Evolutionary conservation across 2,113 vertebrate genomes (phyloP).

Genomic region (Pontoporia blainvillei): DNA sequence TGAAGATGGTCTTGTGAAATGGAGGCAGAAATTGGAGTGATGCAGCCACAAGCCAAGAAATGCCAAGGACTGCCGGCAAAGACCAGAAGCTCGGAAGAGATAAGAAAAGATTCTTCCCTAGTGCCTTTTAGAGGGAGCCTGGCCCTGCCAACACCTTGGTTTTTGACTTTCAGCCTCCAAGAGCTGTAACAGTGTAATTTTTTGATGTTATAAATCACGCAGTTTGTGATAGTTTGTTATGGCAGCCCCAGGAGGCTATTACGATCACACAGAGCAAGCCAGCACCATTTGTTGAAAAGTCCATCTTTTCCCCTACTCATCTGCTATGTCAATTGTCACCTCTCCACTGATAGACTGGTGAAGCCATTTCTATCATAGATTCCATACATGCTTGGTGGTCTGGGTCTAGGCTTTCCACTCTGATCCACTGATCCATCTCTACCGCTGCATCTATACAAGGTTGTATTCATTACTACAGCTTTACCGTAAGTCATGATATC

Average conservation of each 20-base stretch:
- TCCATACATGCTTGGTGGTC: accelerated
- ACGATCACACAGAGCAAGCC: neutral
- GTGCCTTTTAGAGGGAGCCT: neutral
- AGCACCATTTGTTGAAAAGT: neutral
- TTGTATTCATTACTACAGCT: neutral
- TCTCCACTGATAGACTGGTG: neutral
- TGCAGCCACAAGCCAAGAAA: neutral
- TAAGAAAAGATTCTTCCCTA: neutral
- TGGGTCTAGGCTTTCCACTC: neutral
- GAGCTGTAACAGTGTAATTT: neutral
- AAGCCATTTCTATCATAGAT: neutral
- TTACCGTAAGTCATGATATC: neutral
- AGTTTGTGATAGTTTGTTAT: neutral
- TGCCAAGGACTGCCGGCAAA: neutral
- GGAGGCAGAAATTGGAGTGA: neutral
- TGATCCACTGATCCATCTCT: neutral
- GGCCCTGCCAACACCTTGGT: neutral
- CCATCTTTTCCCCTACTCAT: neutral
- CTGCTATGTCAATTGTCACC: neutral
- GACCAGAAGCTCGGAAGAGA: neutral
- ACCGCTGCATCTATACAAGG: neutral
- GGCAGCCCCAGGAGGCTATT: neutral
- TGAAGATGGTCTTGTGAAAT: neutral
- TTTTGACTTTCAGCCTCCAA: neutral
- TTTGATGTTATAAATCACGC: neutral